Evolutionary conservation across 2,113 vertebrate species (phyloP).

Genomic region (Polypterus bichir): DNA sequence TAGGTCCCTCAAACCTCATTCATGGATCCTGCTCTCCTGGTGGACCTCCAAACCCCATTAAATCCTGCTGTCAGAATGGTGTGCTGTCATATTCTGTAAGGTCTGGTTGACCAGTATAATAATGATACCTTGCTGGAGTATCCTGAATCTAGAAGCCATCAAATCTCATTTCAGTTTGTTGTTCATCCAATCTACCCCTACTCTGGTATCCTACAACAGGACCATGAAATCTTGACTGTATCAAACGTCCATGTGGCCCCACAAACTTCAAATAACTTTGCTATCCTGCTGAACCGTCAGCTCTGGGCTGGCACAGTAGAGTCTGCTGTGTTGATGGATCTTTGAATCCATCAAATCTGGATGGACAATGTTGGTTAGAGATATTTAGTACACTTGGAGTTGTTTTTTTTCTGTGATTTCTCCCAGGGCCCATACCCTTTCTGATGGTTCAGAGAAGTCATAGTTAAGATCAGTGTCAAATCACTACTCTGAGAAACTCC

Average conservation of each 20-base stretch:
- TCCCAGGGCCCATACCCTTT: too few relatives aligned
- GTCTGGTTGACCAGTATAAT: slow-evolving; percentile 40
- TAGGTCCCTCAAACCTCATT: slow-evolving; percentile 53
- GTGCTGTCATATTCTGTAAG: slow-evolving; percentile 31
- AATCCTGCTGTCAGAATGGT: slow-evolving; percentile 33
- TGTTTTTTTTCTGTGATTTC: slow-evolving; percentile 39
- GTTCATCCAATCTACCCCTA: slow-evolving; percentile 23
- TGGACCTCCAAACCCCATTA: slow-evolving; percentile 46
- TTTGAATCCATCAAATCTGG: slow-evolving; percentile 42
- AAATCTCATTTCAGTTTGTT: slow-evolving; percentile 39
- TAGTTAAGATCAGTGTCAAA: too few relatives aligned
- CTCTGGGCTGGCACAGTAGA: slow-evolving; percentile 25
- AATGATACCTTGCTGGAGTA: slow-evolving; percentile 48
- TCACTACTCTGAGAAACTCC: slow-evolving; percentile 18
- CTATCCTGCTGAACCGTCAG: slow-evolving; percentile 22
- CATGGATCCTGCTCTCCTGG: slow-evolving; percentile 28
- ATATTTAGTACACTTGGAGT: slow-evolving; percentile 35
- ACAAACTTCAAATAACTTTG: slow-evolving; percentile 29
- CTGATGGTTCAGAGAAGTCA: too few relatives aligned
- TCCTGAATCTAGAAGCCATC: slow-evolving; percentile 41
- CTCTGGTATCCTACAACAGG: slow-evolving; percentile 3
- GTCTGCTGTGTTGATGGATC: slow-evolving; percentile 38
- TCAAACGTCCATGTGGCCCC: slow-evolving; percentile 23
- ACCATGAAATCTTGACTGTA: slow-evolving; percentile 23
- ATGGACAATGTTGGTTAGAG: slow-evolving; percentile 5